phyloP scores from a whole-genome alignment of 2,888 invertebrate species.

The Amphipyra tragopoginis region DNA sequence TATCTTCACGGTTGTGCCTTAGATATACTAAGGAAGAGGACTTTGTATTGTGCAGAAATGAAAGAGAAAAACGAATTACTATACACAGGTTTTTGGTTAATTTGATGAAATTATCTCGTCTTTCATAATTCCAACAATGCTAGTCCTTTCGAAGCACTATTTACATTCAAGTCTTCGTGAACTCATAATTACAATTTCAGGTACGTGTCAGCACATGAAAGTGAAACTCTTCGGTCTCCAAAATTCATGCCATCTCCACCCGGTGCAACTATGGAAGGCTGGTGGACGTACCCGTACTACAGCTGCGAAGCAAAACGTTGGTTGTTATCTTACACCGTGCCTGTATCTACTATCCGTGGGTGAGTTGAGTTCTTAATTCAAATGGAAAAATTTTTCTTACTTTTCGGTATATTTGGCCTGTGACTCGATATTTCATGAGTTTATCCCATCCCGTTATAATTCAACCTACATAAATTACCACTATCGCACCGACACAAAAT shows the following conservation, averaged over 20 bases:
- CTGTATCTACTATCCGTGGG: slow-evolving; percentile 81
- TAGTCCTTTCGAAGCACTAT: not conserved
- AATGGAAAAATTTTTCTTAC: not conserved
- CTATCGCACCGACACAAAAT: too few relatives aligned
- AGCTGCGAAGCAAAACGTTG: slow-evolving; percentile 94
- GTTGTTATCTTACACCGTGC: slow-evolving; percentile 96
- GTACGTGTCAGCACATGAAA: slow-evolving; percentile 91
- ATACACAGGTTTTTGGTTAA: too few relatives aligned
- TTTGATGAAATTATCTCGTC: too few relatives aligned
- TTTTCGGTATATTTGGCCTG: not conserved
- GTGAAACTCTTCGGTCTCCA: slow-evolving; percentile 91
- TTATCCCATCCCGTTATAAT: too few relatives aligned
- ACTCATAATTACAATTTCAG: slow-evolving; percentile 67
- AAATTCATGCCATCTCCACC: slow-evolving; percentile 92
- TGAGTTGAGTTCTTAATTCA: slow-evolving; percentile 55
- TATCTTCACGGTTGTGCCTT: too few relatives aligned
- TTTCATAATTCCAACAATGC: not conserved
- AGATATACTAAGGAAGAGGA: too few relatives aligned
- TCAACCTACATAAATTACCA: too few relatives aligned
- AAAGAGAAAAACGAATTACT: too few relatives aligned
- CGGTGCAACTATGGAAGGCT: slow-evolving; percentile 92
- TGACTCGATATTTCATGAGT: too few relatives aligned
- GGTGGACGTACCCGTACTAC: slow-evolving; percentile 97
- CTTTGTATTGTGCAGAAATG: too few relatives aligned
- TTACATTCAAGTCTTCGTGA: too few relatives aligned